These are phyloP conservation scores for Cololabis saira DNA, from an alignment of 2,113 vertebrate species.

Conservation along the genomic window DNA sequence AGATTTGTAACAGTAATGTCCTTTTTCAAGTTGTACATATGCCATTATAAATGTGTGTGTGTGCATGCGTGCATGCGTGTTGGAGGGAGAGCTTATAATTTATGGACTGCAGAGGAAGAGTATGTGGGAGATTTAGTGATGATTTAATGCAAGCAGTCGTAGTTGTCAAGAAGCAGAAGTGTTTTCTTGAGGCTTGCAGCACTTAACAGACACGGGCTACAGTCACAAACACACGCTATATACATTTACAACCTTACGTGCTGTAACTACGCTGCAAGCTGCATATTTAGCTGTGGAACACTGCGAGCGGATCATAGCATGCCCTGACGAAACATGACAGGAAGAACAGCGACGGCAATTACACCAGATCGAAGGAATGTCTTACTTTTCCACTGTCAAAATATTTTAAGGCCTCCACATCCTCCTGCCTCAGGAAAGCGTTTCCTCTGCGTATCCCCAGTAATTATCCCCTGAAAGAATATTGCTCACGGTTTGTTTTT, in stretches of 20 bases:
- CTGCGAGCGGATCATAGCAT: slow-evolving; percentile 45
- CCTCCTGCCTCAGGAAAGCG: slow-evolving; percentile 19
- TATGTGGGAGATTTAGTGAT: slow-evolving; percentile 40
- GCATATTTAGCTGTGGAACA: slow-evolving; percentile 31
- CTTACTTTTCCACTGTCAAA: slow-evolving; percentile 58
- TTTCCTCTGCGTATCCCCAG: not conserved
- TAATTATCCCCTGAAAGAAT: too few relatives aligned
- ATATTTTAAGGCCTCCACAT: slow-evolving; percentile 16
- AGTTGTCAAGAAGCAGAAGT: slow-evolving; percentile 59
- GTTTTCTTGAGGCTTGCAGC: slow-evolving; percentile 66
- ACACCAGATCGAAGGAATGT: slow-evolving; percentile 36
- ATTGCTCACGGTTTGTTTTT: too few relatives aligned
- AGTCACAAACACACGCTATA: slow-evolving; percentile 25
- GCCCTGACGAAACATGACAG: slow-evolving; percentile 29
- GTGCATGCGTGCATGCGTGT: not conserved
- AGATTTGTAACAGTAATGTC: too few relatives aligned
- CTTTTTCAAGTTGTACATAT: too few relatives aligned
- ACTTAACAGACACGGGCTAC: slow-evolving; percentile 50
- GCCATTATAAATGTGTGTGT: not conserved
- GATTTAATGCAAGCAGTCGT: slow-evolving; percentile 60
- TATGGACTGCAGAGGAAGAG: slow-evolving; percentile 29
- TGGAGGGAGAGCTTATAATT: slow-evolving; percentile 24
- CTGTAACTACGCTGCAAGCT: slow-evolving; percentile 4
- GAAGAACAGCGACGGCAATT: slow-evolving; percentile 47
- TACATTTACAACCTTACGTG: too few relatives aligned